Evolutionary conservation across 1,140 invertebrate genomes (phyloP), one percentile per base, ranked within the genome.

Genomic region (Polypedilum vanderplanki): DNA sequence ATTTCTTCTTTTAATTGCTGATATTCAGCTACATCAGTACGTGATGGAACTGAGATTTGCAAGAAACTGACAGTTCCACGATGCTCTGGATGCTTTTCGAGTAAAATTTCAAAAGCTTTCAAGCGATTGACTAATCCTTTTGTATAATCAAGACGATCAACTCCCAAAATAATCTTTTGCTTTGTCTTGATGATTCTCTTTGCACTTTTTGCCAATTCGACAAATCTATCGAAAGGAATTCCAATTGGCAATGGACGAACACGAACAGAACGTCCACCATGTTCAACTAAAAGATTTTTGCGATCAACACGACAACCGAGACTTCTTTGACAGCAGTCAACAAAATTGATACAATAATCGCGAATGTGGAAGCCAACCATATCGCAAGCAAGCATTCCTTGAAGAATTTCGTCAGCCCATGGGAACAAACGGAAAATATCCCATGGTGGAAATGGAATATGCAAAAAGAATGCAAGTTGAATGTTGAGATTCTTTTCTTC

Each of bases 391-490:
- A 95, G 84, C 86, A 95, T 92, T 76, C 94, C 94, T 82, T 95
- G 93, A n/a, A 96, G 86, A 70, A 96, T 89, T 84, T 95, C 93
- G 83, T 96, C 93, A 70, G 92, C 91, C 92, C 94, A 95, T 3
- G 94, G 94, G 78, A 95, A 92, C 12, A 96, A 84, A 74, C 94
- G 85, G 83, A 95, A 94, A 74, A 96, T 94, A 79, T 96, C 94
- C 93, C 93, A 96, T 1, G 93, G 91, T 20, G 94, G 94, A 81
- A 96, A 96, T 0, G 94, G 94, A 80, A 96, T 96, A 81, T 97
- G 94, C 46, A 96, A 84, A 82, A 97, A 97, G 84, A 96, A 96
- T 12, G 92, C 93, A 74, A 96, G 83, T 80, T 94, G 94, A 77
- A 90, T 90, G 75, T 86, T 86, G 5, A 95, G 85, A 74, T 89